Base-by-base conservation (phyloP, 37 sponge, comb jelly and placozoan species). In the Lycopodina hypogea region DNA sequence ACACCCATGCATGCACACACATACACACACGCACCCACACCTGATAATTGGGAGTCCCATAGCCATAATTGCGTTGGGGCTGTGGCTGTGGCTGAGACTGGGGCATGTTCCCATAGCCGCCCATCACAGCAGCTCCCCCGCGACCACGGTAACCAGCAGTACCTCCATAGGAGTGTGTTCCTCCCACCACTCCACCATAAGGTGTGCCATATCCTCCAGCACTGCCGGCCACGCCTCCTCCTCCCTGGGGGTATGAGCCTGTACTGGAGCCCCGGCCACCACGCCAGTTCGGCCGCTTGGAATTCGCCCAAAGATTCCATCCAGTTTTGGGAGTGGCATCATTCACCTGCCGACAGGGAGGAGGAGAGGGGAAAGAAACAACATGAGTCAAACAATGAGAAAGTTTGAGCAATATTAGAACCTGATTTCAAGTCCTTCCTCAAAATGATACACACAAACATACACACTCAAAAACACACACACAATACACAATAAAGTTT, bases 271-370 rank as follows among this genome's bases (percentile, higher is more conserved):
- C 57, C 11, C 76, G 42, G 17, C 83, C 76, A 1, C 68, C 76
- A 30, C 82, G 39, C 81, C 81, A 71, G 6, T 48, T 28, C n/a
- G 68, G 53, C 29, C 69, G 70, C 14, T 1, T 23, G 69, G 32
- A 56, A 77, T 39, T n/a, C 80, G 63, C 6, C 78, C 56, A 23
- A 75, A 48, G 42, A 74, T 67, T 28, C 78, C 75, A 22, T 74
- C 86, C 86, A 32, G 81, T 81, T 52, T 80, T 79, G 0, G 95
- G 95, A 33, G 95, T 94, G 14, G 95, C 95, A 59, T 90, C 88
- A 79, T 94, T 94, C 9, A 94, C 81, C 93, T 92, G 60, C 33
- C 37, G n/a, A 19, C 37, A 56, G 24, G 3, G 45, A 30, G 30
- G 29, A 30, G 38, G 9, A 9, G n/a, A n/a, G n/a, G n/a, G n/a